phyloP scores from a whole-genome alignment of 2,113 vertebrate species.

The Alectura lathami region DNA sequence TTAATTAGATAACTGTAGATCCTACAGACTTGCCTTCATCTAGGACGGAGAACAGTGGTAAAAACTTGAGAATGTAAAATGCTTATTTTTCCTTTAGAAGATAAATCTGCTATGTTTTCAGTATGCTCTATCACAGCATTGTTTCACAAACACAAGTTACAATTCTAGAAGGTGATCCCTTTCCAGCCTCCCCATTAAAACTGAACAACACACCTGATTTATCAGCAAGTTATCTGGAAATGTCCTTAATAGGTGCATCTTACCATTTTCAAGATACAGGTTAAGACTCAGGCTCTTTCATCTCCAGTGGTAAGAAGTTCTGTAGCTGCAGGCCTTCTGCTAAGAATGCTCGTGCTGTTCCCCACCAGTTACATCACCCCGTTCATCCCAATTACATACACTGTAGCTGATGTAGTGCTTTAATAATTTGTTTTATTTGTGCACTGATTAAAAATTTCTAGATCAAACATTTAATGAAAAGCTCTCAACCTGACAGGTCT shows the following conservation, averaged over 20 bases:
- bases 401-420: constrained; percentile 50
- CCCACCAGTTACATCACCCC: constrained; percentile 40
- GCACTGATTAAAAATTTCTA: constrained; percentile 67
- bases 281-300: constrained; percentile 43
- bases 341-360: constrained; percentile 56
- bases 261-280: constrained; percentile 27
- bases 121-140: fast-evolving
- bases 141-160: neutral
- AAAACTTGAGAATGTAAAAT: neutral
- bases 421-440: constrained; percentile 70
- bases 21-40: neutral
- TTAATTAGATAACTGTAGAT: neutral
- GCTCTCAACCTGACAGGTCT: constrained; percentile 42
- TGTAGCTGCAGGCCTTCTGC: constrained; percentile 42
- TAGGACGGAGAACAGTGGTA: neutral
- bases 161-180: neutral
- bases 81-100: neutral
- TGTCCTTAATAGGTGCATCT: constrained; percentile 30
- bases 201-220: neutral
- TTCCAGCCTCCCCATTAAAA: neutral
- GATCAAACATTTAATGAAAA: constrained; percentile 71
- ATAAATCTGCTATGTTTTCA: neutral
- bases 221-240: constrained; percentile 15
- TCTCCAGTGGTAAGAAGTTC: constrained; percentile 58
- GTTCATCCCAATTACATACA: constrained; percentile 50